phyloP scores from a whole-genome alignment of 37 sponge, comb jelly and placozoan species.

The Ianthella basta region DNA sequence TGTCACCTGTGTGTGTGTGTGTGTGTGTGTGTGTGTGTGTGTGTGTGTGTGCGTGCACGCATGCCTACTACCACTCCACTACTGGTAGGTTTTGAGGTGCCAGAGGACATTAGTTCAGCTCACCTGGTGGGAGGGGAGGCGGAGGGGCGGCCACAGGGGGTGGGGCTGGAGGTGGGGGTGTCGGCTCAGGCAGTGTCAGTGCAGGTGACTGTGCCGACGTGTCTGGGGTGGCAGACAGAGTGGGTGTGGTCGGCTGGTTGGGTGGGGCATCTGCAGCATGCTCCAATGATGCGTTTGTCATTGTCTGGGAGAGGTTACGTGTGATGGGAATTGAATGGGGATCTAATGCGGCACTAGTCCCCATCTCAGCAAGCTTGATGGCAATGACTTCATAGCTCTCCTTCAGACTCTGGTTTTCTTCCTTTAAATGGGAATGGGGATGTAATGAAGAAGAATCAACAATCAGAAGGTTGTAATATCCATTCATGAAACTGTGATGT shows the following conservation, averaged over 20 bases:
- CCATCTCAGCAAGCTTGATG: conserved; percentile 9
- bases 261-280: background rate
- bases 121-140: conserved; percentile 52
- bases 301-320: background rate
- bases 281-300: background rate
- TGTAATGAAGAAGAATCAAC: background rate
- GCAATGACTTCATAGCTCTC: conserved; percentile 24
- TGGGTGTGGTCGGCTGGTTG: background rate
- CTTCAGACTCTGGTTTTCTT: conserved; percentile 11
- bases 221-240: background rate
- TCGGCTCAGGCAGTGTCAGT: conserved; percentile 23
- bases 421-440: background rate
- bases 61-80: too few relatives aligned
- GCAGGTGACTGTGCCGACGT: background rate
- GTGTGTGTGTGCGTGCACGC: too few relatives aligned
- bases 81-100: too few relatives aligned
- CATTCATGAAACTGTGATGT: background rate
- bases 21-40: too few relatives aligned
- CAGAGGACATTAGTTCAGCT: too few relatives aligned
- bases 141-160: conserved; percentile 5
- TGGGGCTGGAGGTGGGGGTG: conserved; percentile 44
- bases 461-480: background rate
- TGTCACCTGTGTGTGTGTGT: too few relatives aligned
- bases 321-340: background rate
- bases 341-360: background rate